A percentile compares a stretch with the other conserved stretches of the same genome.
These are phyloP conservation scores for Helleia helle DNA, from an alignment of 2,888 invertebrate genomes.

Conservation along the genomic window DNA sequence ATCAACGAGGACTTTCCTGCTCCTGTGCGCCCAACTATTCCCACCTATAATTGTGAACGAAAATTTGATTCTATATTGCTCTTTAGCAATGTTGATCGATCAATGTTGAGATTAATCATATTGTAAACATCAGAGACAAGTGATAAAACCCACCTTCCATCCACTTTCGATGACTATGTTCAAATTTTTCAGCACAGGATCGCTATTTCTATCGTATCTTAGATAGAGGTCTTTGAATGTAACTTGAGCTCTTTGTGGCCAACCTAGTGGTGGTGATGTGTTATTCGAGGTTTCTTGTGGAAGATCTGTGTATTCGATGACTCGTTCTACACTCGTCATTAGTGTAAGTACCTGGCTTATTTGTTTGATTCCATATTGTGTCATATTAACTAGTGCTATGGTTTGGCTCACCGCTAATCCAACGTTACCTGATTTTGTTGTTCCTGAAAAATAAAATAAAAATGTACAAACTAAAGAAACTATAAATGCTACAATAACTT, in stretches of 20 bases:
- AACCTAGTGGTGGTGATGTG: constrained; percentile 67
- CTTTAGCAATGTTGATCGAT: no score
- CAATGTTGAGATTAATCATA: no score
- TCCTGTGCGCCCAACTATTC: constrained; percentile 87
- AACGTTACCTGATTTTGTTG: constrained; percentile 76
- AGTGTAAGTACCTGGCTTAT: constrained; percentile 82
- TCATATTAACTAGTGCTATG: constrained; percentile 82
- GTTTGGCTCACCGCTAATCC: constrained; percentile 82
- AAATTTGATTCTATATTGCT: no score
- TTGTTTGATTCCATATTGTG: constrained; percentile 85
- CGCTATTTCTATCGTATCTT: constrained; percentile 73
- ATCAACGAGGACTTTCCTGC: constrained; percentile 87
- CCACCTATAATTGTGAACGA: constrained; percentile 66
- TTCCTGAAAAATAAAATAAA: no score
- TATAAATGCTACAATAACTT: no score
- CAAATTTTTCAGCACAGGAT: constrained; percentile 81
- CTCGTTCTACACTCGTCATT: constrained; percentile 86
- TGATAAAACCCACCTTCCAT: constrained; percentile 67
- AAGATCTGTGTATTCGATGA: constrained; percentile 83
- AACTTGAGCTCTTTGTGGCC: constrained; percentile 76
- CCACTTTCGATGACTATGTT: constrained; percentile 74
- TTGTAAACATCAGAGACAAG: no score
- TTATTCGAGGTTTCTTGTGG: constrained; percentile 80
- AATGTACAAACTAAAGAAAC: no score
- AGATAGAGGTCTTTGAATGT: constrained; percentile 75